phyloP scores from a whole-genome alignment of 2,113 vertebrate genomes.

The Thymallus thymallus region DNA sequence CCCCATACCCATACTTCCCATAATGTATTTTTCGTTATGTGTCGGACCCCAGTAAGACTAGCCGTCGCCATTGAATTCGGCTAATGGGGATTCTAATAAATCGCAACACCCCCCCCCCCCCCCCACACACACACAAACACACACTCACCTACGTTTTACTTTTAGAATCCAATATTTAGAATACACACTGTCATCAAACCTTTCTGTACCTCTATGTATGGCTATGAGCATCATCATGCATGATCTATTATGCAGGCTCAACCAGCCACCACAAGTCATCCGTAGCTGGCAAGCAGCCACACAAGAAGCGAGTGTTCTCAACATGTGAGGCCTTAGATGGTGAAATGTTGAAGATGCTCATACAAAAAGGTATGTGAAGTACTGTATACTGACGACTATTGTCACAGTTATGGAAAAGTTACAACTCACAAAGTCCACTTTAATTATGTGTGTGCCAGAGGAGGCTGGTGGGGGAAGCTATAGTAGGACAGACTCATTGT shows the following conservation, averaged over 20 bases:
- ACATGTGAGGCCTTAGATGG: background rate
- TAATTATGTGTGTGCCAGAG: too few species aligned
- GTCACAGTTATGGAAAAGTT: too few species aligned
- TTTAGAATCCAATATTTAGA: background rate
- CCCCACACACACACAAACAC: background rate
- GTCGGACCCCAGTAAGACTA: too few species aligned
- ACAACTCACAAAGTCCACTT: too few species aligned
- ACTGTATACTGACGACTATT: too few species aligned
- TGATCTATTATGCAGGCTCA: background rate
- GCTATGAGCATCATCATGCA: background rate
- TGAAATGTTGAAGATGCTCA: background rate
- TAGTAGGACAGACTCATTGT: too few species aligned
- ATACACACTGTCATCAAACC: background rate
- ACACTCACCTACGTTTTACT: background rate
- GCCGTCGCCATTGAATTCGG: too few species aligned
- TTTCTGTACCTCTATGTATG: background rate
- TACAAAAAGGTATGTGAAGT: background rate
- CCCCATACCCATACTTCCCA: background rate
- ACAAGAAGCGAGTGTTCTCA: background rate
- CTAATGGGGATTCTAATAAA: too few species aligned
- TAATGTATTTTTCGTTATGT: background rate
- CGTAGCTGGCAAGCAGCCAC: background rate
- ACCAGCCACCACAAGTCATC: background rate
- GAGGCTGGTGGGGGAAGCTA: too few species aligned
- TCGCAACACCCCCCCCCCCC: too few species aligned